A percentile compares a stretch with the other conserved stretches of the same genome.
These are phyloP conservation scores for Rhizomys pruinosus DNA, from an alignment of 2,113 vertebrate species.

Conservation along the genomic window DNA sequence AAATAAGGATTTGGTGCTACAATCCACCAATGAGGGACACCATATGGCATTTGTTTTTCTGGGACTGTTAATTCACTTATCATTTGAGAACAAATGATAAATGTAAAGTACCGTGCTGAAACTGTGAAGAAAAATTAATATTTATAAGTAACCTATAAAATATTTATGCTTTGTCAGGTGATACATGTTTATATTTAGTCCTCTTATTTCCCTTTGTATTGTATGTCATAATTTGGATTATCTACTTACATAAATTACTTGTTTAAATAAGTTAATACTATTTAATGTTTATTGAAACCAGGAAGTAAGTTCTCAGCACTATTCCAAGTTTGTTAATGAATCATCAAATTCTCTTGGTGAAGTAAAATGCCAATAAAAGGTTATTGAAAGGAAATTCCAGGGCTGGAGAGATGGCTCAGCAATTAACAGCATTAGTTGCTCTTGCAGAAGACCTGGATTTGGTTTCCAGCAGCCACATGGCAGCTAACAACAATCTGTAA, in stretches of 20 bases:
- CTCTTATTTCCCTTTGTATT: neutral
- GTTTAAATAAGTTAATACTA: neutral
- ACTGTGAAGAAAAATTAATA: conserved; percentile 3
- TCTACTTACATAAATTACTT: neutral
- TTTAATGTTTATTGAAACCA: conserved; percentile 43
- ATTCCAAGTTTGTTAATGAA: conserved; percentile 45
- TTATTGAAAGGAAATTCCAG: no score
- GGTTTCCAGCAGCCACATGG: no score
- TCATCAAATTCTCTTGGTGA: neutral
- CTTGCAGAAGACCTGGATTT: no score
- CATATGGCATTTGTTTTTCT: no score
- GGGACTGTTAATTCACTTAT: no score
- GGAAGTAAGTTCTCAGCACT: neutral
- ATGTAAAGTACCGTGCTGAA: conserved; percentile 4
- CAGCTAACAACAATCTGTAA: no score
- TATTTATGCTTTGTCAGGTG: conserved; percentile 20
- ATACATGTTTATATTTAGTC: neutral
- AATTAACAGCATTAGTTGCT: no score
- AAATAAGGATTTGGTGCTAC: no score
- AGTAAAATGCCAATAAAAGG: neutral
- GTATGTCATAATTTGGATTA: neutral
- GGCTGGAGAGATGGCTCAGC: no score
- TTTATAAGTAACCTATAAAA: conserved; percentile 3
- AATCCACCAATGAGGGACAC: no score
- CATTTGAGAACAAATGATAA: conserved; percentile 2